These are phyloP conservation scores for Madoqua kirkii DNA, from an alignment of 2,113 vertebrate species.

Conservation along the genomic window DNA sequence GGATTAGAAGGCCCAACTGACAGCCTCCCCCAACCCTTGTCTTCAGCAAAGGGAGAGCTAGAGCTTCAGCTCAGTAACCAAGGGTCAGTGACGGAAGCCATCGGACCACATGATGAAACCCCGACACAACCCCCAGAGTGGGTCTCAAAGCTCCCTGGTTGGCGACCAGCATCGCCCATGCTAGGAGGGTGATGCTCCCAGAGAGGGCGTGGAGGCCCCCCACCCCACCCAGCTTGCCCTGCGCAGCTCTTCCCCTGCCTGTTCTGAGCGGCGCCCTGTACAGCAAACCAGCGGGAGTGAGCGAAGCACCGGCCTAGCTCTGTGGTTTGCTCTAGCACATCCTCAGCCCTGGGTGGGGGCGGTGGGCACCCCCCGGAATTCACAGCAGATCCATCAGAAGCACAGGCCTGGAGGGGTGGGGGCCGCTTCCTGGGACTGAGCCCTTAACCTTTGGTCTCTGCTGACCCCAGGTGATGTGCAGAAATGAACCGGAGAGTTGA, in stretches of 20 bases:
- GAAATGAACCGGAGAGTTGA: accelerated
- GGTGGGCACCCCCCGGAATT: neutral
- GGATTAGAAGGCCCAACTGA: too few species aligned
- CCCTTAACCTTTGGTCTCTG: neutral
- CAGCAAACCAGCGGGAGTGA: accelerated
- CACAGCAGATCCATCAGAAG: too few species aligned
- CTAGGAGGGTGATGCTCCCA: neutral
- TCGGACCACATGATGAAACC: accelerated
- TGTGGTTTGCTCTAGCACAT: neutral
- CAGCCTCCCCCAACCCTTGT: neutral
- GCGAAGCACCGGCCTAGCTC: accelerated
- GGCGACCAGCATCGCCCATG: accelerated
- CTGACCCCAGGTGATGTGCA: neutral
- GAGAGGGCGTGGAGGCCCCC: neutral
- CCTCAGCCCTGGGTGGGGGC: accelerated
- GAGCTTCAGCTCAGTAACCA: accelerated
- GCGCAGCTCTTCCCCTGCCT: accelerated
- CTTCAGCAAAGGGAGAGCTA: neutral
- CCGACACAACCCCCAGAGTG: neutral
- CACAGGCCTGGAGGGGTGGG: neutral
- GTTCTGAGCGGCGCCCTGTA: neutral
- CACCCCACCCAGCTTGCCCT: accelerated
- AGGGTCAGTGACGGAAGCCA: accelerated
- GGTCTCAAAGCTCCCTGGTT: neutral
- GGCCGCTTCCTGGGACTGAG: accelerated